phyloP scores from a whole-genome alignment of 2,888 invertebrate genomes.

The Drosophila incognita region DNA sequence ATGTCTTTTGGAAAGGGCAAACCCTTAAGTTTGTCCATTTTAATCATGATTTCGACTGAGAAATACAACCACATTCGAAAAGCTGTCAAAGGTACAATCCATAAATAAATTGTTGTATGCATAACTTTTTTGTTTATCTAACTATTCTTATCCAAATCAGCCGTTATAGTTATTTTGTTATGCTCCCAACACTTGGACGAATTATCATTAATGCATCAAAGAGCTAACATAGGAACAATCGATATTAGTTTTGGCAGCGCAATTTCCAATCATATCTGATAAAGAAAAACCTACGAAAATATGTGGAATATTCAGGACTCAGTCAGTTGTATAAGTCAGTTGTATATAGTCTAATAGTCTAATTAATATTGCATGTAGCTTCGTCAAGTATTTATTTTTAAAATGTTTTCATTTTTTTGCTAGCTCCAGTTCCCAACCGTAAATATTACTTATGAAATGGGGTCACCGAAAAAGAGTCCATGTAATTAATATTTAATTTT shows the following conservation, averaged over 20 bases:
- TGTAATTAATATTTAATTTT: not conserved
- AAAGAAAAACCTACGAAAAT: not conserved
- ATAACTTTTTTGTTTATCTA: not conserved
- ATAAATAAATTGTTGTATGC: not conserved
- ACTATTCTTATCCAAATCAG: not conserved
- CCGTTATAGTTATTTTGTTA: not conserved
- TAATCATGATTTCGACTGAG: not conserved
- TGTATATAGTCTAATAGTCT: not conserved
- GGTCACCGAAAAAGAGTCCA: not conserved
- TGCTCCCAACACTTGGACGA: not conserved
- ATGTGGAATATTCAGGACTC: not conserved
- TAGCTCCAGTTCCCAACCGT: not conserved
- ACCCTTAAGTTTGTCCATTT: not conserved
- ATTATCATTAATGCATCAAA: not conserved
- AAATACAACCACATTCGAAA: not conserved
- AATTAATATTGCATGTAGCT: not conserved
- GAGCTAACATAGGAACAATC: not conserved
- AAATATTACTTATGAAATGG: not conserved
- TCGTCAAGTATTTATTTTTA: not conserved
- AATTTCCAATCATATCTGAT: no score
- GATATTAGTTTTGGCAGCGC: not conserved
- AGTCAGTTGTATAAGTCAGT: no score
- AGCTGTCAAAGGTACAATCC: not conserved
- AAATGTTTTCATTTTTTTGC: not conserved
- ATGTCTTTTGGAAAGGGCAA: not conserved